These are phyloP conservation scores for Crocidura indochinensis DNA, from an alignment of 2,797 vertebrate genomes.

Conservation along the genomic window DNA sequence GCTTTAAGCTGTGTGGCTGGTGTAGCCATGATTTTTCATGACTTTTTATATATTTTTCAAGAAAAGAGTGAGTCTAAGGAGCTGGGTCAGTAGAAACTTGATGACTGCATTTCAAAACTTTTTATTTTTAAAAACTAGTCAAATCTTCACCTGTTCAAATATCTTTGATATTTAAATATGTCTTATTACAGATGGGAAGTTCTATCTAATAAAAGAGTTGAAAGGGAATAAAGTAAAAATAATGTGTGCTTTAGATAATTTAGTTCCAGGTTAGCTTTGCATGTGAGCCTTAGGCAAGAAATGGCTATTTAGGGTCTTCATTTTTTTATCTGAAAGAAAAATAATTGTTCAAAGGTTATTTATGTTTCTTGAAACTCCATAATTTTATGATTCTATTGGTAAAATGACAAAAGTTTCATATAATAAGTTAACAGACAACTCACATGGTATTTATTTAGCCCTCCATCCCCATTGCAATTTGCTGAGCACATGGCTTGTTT, in stretches of 20 bases:
- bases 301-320: too few species aligned
- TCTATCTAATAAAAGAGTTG: background rate
- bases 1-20: too few species aligned
- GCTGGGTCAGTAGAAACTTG: too few species aligned
- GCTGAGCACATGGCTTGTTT: too few species aligned
- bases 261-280: background rate
- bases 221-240: slow-evolving; percentile 13
- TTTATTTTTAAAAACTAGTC: too few species aligned
- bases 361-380: slow-evolving; percentile 1
- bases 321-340: background rate
- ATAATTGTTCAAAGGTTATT: background rate
- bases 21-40: too few species aligned
- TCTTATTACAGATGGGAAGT: background rate
- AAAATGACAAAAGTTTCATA: background rate
- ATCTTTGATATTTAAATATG: background rate
- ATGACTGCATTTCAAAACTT: too few species aligned
- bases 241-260: background rate
- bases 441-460: too few species aligned
- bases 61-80: too few species aligned
- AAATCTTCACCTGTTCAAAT: background rate
- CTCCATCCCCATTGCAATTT: too few species aligned
- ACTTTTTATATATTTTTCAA: too few species aligned
- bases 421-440: background rate
- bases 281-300: background rate
- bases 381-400: slow-evolving; percentile 25